Evolutionary conservation across 2,888 invertebrate species (phyloP).

Genomic region (Anorthoa munda): DNA sequence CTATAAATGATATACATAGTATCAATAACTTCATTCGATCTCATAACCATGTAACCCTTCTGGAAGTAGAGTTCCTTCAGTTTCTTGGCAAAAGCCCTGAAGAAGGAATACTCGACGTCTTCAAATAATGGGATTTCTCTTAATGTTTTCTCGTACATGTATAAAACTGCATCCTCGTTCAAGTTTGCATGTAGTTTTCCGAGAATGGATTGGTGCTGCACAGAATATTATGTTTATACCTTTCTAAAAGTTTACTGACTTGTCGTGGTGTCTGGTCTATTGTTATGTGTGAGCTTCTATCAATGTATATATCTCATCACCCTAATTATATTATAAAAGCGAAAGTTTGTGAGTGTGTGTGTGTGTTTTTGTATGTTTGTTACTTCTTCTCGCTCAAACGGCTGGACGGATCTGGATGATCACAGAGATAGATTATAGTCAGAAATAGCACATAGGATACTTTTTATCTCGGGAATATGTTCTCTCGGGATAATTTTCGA

Average conservation of each 20-base stretch:
- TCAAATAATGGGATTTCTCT: constrained; percentile 90
- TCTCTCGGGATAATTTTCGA: too few relatives aligned
- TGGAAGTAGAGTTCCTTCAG: constrained; percentile 85
- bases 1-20: constrained; percentile 87
- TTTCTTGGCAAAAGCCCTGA: constrained; percentile 89
- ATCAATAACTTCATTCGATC: constrained; percentile 84
- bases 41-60: constrained; percentile 87
- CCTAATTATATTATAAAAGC: too few relatives aligned
- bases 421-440: too few relatives aligned
- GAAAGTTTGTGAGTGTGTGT: too few relatives aligned
- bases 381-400: too few relatives aligned
- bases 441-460: too few relatives aligned
- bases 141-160: constrained; percentile 89
- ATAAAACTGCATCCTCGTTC: constrained; percentile 89
- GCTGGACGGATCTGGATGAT: too few relatives aligned
- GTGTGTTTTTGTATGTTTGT: too few relatives aligned
- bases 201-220: constrained; percentile 86
- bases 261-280: not conserved
- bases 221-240: not conserved
- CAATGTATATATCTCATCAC: not conserved
- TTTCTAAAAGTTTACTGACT: not conserved
- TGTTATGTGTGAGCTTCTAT: not conserved
- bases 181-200: constrained; percentile 89
- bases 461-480: too few relatives aligned
- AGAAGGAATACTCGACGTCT: constrained; percentile 89